These are phyloP conservation scores for Rhodophaea formosa DNA, from an alignment of 2,888 invertebrate species.

Conservation along the genomic window DNA sequence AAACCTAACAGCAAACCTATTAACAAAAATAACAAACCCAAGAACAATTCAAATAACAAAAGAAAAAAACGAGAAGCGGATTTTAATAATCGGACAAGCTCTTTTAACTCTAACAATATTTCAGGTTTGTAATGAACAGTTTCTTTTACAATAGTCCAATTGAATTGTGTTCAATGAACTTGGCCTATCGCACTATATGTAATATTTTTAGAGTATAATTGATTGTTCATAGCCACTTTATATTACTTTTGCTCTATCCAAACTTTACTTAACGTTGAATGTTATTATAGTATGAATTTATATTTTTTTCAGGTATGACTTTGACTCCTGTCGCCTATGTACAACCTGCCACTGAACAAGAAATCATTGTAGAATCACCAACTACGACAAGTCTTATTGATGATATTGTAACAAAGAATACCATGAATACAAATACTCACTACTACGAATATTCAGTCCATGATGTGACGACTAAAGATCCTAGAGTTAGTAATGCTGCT, in stretches of 20 bases:
- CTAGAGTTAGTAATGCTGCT: background rate
- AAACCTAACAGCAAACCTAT: background rate
- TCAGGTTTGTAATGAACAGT: background rate
- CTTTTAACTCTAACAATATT: background rate
- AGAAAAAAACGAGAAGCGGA: background rate
- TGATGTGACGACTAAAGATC: background rate
- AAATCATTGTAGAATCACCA: background rate
- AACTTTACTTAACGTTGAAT: background rate
- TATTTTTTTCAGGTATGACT: background rate
- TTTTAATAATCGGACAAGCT: background rate
- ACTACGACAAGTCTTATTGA: background rate
- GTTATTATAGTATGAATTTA: background rate
- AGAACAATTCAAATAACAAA: background rate
- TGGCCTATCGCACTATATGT: no score
- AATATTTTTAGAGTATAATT: no score
- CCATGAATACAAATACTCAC: background rate
- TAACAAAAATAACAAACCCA: background rate
- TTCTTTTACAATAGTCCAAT: background rate
- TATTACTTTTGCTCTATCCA: no score
- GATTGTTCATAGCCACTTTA: no score
- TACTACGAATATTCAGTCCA: background rate
- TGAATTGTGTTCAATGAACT: no score
- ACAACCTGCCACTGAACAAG: background rate
- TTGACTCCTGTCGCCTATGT: background rate
- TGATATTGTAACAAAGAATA: background rate